Percentiles rank a stretch among this genome's conserved stretches.
These are phyloP conservation scores for Drosophila malerkotliana DNA, from an alignment of 1,140 invertebrate species.

Conservation along the genomic window DNA sequence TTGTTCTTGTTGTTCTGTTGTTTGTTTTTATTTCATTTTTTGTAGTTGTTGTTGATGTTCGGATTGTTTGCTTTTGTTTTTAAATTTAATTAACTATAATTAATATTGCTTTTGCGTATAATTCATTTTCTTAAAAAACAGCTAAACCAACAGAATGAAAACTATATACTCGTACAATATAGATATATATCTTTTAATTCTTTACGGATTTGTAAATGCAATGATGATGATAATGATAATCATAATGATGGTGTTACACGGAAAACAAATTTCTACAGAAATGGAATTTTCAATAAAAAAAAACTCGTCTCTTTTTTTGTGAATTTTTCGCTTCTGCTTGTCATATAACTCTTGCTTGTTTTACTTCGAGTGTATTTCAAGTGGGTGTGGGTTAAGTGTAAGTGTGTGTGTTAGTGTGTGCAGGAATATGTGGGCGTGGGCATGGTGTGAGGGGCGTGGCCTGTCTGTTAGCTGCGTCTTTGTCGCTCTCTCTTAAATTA, in stretches of 20 bases:
- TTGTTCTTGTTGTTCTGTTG: conserved; percentile 10
- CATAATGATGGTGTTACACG: conserved; percentile 32
- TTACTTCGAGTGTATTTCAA: conserved; percentile 11
- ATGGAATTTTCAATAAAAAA: conserved; percentile 20
- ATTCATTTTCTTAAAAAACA: conserved; percentile 75
- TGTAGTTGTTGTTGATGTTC: conserved; percentile 22
- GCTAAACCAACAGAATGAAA: conserved; percentile 76
- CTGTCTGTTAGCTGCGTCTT: conserved; percentile 57
- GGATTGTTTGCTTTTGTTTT: conserved; percentile 59
- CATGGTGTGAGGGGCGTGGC: conserved; percentile 1
- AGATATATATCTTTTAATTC: conserved; percentile 15
- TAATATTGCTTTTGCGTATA: conserved; percentile 81
- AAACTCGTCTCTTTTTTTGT: conserved; percentile 20
- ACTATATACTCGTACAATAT: conserved; percentile 28
- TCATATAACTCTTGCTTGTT: conserved; percentile 1
- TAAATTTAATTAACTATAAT: conserved; percentile 82
- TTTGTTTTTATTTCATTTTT: conserved; percentile 29
- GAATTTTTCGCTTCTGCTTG: conserved; percentile 13
- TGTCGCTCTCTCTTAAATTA: conserved; percentile 74
- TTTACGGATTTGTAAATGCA: conserved; percentile 17
- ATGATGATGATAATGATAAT: conserved; percentile 10
- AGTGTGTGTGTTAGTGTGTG: background rate
- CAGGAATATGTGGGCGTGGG: background rate
- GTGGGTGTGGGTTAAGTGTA: conserved; percentile 6
- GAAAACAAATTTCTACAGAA: conserved; percentile 67